Evolutionary conservation across 2,113 vertebrate species (phyloP).

Genomic region (Carollia perspicillata): DNA sequence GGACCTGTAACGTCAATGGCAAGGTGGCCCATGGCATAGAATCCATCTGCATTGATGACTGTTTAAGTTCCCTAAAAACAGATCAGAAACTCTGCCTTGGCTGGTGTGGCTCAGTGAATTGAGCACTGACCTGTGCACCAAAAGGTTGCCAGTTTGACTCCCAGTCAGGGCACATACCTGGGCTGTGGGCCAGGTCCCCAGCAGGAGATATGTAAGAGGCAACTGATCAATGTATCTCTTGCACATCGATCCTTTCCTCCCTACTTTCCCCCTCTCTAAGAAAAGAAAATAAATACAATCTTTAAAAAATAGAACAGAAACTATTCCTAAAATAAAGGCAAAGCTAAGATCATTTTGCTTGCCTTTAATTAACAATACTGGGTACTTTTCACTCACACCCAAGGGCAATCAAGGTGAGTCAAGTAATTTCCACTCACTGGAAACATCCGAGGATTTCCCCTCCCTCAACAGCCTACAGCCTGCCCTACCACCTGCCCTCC

Average conservation of each 20-base stretch:
- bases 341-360: neutral
- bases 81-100: neutral
- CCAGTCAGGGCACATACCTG: no score
- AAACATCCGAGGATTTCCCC: neutral
- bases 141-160: no score
- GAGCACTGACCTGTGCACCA: no score
- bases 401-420: neutral
- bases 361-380: neutral
- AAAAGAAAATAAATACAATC: no score
- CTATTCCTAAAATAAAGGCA: neutral
- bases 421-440: neutral
- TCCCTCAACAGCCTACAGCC: neutral
- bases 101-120: no score
- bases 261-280: no score
- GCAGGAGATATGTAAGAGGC: no score
- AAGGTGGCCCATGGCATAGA: neutral
- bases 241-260: no score
- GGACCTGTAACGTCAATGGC: neutral
- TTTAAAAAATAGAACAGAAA: neutral
- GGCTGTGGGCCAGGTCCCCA: no score
- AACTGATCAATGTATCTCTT: no score
- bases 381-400: neutral
- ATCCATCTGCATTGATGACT: neutral
- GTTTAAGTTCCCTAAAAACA: neutral
- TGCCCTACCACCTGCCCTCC: neutral